A percentile compares a stretch with the other conserved stretches of the same genome.
phyloP scores from a whole-genome alignment of 2,888 invertebrate genomes.

The Platerodrilus igneus region DNA sequence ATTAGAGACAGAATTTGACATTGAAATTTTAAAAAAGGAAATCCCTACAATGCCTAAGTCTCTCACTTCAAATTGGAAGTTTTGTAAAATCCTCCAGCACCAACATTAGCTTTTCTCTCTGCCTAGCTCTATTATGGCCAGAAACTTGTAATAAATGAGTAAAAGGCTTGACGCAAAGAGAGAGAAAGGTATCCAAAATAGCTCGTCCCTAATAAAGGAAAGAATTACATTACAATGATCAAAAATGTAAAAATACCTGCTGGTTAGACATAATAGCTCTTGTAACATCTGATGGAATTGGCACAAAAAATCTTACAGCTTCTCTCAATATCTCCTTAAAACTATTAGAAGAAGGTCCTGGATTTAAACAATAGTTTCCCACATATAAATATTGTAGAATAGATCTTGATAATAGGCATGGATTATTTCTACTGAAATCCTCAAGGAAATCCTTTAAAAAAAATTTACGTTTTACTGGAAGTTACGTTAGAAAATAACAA shows the following conservation, averaged over 20 bases:
- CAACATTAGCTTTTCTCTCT: constrained; percentile 87
- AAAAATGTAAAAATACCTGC: too few species aligned
- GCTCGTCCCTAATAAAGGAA: constrained; percentile 63
- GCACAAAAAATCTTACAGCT: too few species aligned
- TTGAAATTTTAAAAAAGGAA: too few species aligned
- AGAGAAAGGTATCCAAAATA: constrained; percentile 83
- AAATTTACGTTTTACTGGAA: too few species aligned
- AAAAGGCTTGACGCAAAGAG: constrained; percentile 82
- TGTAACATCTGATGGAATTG: too few species aligned
- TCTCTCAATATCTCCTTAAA: constrained; percentile 73
- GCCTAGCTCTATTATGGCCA: constrained; percentile 93
- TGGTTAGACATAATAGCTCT: too few species aligned
- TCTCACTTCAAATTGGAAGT: too few species aligned
- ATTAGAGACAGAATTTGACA: too few species aligned
- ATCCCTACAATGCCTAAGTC: too few species aligned
- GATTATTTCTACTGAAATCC: constrained; percentile 81
- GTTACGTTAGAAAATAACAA: too few species aligned
- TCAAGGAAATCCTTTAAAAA: constrained; percentile 93
- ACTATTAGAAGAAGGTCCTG: constrained; percentile 60
- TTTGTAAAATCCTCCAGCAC: constrained; percentile 87
- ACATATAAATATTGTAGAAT: constrained; percentile 80
- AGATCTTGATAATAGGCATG: constrained; percentile 89
- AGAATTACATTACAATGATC: too few species aligned
- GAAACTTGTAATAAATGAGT: constrained; percentile 81
- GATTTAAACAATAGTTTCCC: constrained; percentile 48